Base-by-base conservation (phyloP, 2,888 invertebrate species). In the Kryphioiulus occultus region DNA sequence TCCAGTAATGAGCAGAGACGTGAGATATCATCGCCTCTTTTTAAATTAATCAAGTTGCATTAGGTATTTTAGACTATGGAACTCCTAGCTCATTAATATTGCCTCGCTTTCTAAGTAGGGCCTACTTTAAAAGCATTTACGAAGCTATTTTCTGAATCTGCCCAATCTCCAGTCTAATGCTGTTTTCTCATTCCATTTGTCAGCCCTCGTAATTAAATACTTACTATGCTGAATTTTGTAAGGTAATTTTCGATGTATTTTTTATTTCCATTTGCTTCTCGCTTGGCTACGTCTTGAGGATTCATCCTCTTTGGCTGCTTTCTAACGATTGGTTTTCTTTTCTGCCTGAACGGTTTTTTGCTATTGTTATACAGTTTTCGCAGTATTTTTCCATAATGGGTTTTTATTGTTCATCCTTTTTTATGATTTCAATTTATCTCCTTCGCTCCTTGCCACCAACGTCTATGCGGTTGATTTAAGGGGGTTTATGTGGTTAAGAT, bases 1-100 rank as follows among this genome's bases (percentile, higher is more conserved):
- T 39, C 39, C 59, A 59, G 59, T 59, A 59, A 59, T 59, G 59
- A 19, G 59, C 19, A 17, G 22, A 59, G 59, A 59, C 59, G 59
- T 59, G 59, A 59, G 59, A 59, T 59, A 59, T 59, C 59, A 59
- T 59, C 59, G 59, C 59, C 22, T 22, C 59, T 59, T 59, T 59
- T n/a, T 22, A 59, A 59, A 59, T 59, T 59, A 59, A 59, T 59
- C 59, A 59, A 59, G 59, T 59, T 59, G 59, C 59, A 59, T 59
- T 59, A 59, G 7, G 59, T 22, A 59, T 59, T 59, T 59, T 59
- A 59, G 59, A 59, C 59, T 59, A 22, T 59, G 9, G 59, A 59
- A 22, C 59, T 59, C 59, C 59, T 22, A 59, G 22, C 59, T 59
- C 59, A 59, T 59, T 59, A 59, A 59, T 59, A 59, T 59, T 59